A percentile compares a stretch with the other conserved stretches of the same genome.
These are phyloP conservation scores for Frankliniella fusca DNA, from an alignment of 2,888 invertebrate species.

Conservation along the genomic window DNA sequence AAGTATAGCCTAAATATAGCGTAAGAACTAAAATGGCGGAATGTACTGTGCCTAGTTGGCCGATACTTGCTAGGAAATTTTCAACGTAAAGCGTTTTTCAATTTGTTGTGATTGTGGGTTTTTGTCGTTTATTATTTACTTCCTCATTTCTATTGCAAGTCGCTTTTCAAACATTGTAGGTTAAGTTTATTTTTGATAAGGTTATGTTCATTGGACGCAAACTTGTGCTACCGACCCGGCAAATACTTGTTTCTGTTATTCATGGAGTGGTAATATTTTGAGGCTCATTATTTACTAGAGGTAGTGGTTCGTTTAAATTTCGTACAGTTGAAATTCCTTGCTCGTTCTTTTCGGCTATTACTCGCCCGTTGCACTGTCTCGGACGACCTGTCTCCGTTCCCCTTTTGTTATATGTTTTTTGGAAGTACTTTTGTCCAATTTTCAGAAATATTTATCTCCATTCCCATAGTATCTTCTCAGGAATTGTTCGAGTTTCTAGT, in stretches of 20 bases:
- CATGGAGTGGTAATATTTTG: too few species aligned
- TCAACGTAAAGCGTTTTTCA: neutral
- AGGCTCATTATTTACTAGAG: too few species aligned
- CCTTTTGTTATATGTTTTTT: too few species aligned
- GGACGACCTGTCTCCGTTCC: too few species aligned
- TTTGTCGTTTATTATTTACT: neutral
- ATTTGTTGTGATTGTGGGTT: neutral
- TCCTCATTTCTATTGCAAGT: neutral
- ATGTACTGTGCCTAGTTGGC: slow-evolving; percentile 19
- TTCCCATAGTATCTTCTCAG: too few species aligned
- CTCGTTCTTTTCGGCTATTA: too few species aligned
- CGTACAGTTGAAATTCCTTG: too few species aligned
- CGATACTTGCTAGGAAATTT: neutral
- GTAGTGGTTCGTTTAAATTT: too few species aligned
- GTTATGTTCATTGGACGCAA: slow-evolving; percentile 4
- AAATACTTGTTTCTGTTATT: neutral
- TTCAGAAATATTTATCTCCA: too few species aligned
- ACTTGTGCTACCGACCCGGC: slow-evolving; percentile 3
- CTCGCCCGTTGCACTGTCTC: too few species aligned
- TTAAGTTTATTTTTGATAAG: neutral
- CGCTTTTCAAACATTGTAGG: neutral
- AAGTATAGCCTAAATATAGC: neutral
- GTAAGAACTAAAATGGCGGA: slow-evolving; percentile 11
- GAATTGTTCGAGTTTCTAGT: too few species aligned
- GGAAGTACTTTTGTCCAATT: too few species aligned